Base-by-base conservation (phyloP, 2,797 vertebrate species). In the Neosilurus hyrtlii region DNA sequence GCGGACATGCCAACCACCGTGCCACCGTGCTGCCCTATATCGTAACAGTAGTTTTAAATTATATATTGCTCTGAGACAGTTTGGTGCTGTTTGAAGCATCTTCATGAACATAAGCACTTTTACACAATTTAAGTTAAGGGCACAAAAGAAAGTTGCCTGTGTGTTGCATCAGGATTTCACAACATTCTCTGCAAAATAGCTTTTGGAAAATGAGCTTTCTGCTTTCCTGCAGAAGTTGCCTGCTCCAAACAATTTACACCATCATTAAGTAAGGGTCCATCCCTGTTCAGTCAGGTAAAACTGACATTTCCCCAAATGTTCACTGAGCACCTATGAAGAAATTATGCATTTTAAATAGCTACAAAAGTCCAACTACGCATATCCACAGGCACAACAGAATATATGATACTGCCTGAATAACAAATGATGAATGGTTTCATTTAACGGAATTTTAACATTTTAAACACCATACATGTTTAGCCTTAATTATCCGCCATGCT, bases 171-270 rank as follows among this genome's bases (percentile, higher is more conserved):
- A 66, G 62, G 43, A 11, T 67, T 79, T 65, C 16, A 49, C 74
- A 35, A 35, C 49, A 54, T 66, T 56, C 62, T 54, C 63, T 14
- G 24, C 43, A 0, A 20, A 66, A 66, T 66, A 49, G 52, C 77
- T 54, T 79, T 54, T 67, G 77, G 61, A 79, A 52, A 57, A 22
- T 43, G n/a, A 51, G 43, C 15, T 66, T 67, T 70, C 18, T 63
- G 24, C 57, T 43, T 76, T 76, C n/a, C 77, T 52, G 49, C 30
- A 30, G 30, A 43, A 30, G 43, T 52, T 79, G 75, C 43, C 61
- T 66, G 49, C 74, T 62, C 24, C n/a, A 77, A 75, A 77, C 62
- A 79, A 22, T 67, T 79, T 66, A 54, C 74, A 76, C 61, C 61
- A 65, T 67, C 62, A 56, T 54, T 43, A 66, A 52, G 61, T 26